Percentiles rank a stretch among this genome's conserved stretches.
phyloP scores from a whole-genome alignment of 2,888 invertebrate genomes.

The Brachypterus glaber region DNA sequence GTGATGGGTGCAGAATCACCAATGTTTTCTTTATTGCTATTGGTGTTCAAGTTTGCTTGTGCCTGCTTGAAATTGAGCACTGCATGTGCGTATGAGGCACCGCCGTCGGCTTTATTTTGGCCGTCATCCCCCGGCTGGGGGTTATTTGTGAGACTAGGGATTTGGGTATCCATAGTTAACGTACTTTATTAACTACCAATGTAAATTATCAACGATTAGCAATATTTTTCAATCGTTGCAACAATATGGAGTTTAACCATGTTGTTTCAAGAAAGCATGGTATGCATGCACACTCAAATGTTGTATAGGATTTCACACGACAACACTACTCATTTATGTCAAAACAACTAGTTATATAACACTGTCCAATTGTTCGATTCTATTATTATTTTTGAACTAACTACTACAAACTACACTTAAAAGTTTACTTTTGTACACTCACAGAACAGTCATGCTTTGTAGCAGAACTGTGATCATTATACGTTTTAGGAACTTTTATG shows the following conservation, averaged over 20 bases:
- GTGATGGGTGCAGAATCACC: constrained; percentile 20
- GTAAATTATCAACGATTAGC: constrained; percentile 20
- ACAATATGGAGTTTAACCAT: constrained; percentile 42
- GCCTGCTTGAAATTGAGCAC: constrained; percentile 50
- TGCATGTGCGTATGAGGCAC: constrained; percentile 62
- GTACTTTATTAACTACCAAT: constrained; percentile 19
- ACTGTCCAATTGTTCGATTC: constrained; percentile 11
- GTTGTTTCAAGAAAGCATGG: constrained; percentile 41
- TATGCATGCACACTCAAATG: constrained; percentile 25
- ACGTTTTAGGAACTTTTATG: constrained; percentile 7
- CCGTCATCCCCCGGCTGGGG: constrained; percentile 27
- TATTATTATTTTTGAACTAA: constrained; percentile 4
- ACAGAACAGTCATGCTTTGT: constrained; percentile 7
- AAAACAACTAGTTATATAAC: constrained; percentile 19
- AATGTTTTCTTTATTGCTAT: constrained; percentile 34
- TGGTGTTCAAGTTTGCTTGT: constrained; percentile 16
- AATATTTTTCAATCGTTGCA: constrained; percentile 25
- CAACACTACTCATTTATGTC: constrained; percentile 21
- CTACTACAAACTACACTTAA: constrained; percentile 7
- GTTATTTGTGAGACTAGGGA: constrained; percentile 27
- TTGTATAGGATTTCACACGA: constrained; percentile 12
- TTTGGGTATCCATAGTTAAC: constrained; percentile 33
- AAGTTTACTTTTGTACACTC: constrained; percentile 4
- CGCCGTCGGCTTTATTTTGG: constrained; percentile 36
- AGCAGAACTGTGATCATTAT: background rate